Percentiles rank a stretch among this genome's conserved stretches.
Evolutionary conservation across 2,888 invertebrate genomes (phyloP).

Genomic region (Hedya salicella): DNA sequence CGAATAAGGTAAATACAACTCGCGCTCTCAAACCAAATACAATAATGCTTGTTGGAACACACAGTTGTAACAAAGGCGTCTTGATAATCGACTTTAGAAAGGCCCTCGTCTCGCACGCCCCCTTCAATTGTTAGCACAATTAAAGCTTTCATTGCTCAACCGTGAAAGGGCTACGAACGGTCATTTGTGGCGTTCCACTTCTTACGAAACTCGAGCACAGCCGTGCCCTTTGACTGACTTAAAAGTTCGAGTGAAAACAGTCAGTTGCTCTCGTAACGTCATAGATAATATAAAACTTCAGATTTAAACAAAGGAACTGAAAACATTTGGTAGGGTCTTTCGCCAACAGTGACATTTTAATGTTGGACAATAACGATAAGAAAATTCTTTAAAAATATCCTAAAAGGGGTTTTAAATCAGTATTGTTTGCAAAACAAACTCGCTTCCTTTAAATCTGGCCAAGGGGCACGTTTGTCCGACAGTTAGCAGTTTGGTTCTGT

Average conservation of each 20-base stretch:
- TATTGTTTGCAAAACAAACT: background rate
- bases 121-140: slow-evolving; percentile 71
- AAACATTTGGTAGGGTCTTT: background rate
- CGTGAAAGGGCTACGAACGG: slow-evolving; percentile 62
- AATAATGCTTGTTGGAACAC: slow-evolving; percentile 27
- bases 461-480: slow-evolving; percentile 57
- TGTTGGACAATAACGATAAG: background rate
- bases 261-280: slow-evolving; percentile 2
- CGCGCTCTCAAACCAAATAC: slow-evolving; percentile 20
- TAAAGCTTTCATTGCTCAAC: slow-evolving; percentile 65
- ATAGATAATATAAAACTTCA: slow-evolving; percentile 1
- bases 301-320: background rate
- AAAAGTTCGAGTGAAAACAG: slow-evolving; percentile 26
- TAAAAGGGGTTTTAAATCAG: background rate
- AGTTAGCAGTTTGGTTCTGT: slow-evolving; percentile 55
- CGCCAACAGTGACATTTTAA: background rate
- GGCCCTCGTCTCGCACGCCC: slow-evolving; percentile 62
- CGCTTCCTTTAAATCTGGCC: slow-evolving; percentile 25
- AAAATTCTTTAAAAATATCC: too few species aligned
- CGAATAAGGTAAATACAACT: slow-evolving; percentile 17
- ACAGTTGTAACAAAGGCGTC: slow-evolving; percentile 41
- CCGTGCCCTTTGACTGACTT: slow-evolving; percentile 20
- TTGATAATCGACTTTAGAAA: slow-evolving; percentile 64
- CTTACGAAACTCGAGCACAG: slow-evolving; percentile 40
- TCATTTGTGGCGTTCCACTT: slow-evolving; percentile 41